Evolutionary conservation across 1,140 invertebrate species (phyloP).

Genomic region (Bathynomus jamesi): DNA sequence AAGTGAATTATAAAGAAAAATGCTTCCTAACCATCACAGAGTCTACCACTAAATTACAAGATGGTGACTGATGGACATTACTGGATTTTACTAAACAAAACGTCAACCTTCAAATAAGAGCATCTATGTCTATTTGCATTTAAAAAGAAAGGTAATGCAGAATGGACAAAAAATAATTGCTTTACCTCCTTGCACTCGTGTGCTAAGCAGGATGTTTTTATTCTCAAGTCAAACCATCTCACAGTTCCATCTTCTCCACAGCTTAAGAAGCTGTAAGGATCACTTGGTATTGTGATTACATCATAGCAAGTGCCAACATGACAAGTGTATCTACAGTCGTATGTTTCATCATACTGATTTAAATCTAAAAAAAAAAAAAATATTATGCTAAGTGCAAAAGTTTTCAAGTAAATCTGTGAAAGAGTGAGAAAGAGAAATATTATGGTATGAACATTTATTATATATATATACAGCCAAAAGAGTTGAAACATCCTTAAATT

Average conservation of each 20-base stretch:
- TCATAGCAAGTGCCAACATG: slow-evolving; percentile 76
- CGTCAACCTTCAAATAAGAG: no score
- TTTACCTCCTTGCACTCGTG: slow-evolving; percentile 55
- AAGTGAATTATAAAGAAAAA: no score
- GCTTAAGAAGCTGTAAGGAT: slow-evolving; percentile 67
- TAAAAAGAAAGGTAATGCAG: neutral
- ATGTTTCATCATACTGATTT: slow-evolving; percentile 53
- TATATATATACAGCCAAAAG: neutral
- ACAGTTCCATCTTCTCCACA: slow-evolving; percentile 88
- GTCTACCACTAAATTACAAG: no score
- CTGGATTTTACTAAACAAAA: no score
- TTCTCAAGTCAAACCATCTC: slow-evolving; percentile 69
- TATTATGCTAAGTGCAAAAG: neutral
- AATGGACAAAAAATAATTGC: slow-evolving; percentile 50
- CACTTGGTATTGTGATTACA: slow-evolving; percentile 65
- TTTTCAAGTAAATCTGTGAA: neutral
- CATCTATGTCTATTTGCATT: neutral
- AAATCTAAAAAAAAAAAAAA: slow-evolving; percentile 53
- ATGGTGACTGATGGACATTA: no score
- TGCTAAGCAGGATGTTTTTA: slow-evolving; percentile 54
- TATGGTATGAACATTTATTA: neutral
- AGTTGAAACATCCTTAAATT: neutral
- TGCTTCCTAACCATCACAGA: no score
- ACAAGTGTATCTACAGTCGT: slow-evolving; percentile 63
- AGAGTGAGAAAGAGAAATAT: neutral